Evolutionary conservation across 2,113 vertebrate species (phyloP).

Genomic region (Centropus unirufus): DNA sequence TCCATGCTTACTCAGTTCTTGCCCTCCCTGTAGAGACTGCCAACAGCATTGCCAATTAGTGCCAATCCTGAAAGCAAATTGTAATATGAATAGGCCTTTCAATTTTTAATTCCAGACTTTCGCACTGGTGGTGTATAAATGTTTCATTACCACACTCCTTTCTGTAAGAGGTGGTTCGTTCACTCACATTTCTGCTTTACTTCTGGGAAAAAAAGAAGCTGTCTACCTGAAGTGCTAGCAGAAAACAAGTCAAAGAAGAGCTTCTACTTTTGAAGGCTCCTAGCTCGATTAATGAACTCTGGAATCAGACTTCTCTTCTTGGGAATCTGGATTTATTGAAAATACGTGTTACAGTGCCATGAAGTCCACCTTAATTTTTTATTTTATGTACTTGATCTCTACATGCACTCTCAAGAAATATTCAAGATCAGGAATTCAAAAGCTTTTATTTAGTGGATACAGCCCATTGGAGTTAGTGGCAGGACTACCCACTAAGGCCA

Average conservation of each 20-base stretch:
- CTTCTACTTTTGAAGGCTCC: background rate
- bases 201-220: background rate
- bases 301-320: background rate
- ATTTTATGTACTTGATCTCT: background rate
- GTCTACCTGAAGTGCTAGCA: background rate
- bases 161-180: background rate
- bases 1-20: background rate
- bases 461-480: background rate
- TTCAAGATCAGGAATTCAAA: background rate
- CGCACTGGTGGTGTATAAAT: constrained; percentile 53
- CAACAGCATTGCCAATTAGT: constrained; percentile 66
- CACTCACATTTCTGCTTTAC: background rate
- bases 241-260: background rate
- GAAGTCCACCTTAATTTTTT: background rate
- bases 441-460: background rate
- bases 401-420: background rate
- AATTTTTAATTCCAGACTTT: constrained; percentile 63
- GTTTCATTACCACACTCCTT: constrained; percentile 46
- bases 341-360: background rate
- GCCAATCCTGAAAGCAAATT: constrained; percentile 67
- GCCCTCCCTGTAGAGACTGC: constrained; percentile 48
- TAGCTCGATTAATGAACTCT: background rate
- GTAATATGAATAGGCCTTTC: constrained; percentile 50
- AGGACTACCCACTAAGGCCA: background rate
- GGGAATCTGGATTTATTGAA: background rate